Evolutionary conservation across 2,888 invertebrate genomes (phyloP).

Genomic region (Molorchus minor): DNA sequence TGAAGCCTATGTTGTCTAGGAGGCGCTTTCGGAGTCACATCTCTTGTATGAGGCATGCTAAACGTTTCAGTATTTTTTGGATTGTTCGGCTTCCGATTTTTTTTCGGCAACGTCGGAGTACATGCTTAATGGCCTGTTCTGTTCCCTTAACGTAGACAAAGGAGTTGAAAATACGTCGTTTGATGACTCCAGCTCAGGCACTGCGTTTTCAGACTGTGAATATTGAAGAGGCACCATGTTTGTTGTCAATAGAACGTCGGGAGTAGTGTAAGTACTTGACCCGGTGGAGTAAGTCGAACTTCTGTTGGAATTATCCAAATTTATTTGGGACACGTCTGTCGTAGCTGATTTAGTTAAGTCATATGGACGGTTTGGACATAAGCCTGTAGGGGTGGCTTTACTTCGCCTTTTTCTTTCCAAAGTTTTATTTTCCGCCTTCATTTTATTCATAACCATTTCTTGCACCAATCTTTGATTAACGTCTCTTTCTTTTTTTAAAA

Average conservation of each 20-base stretch:
- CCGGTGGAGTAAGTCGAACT: slow-evolving; percentile 38
- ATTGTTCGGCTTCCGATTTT: slow-evolving; percentile 29
- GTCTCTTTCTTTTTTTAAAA: slow-evolving; percentile 80
- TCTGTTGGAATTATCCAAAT: slow-evolving; percentile 37
- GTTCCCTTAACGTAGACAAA: slow-evolving; percentile 40
- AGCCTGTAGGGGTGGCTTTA: slow-evolving; percentile 60
- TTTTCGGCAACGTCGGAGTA: slow-evolving; percentile 46
- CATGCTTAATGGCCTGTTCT: slow-evolving; percentile 49
- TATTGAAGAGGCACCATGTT: slow-evolving; percentile 49
- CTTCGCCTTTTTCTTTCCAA: slow-evolving; percentile 69
- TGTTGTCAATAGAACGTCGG: slow-evolving; percentile 55
- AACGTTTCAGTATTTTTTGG: slow-evolving; percentile 58
- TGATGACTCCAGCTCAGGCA: slow-evolving; percentile 32
- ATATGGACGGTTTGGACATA: slow-evolving; percentile 49
- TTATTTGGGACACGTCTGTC: slow-evolving; percentile 45
- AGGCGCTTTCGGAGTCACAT: slow-evolving; percentile 66
- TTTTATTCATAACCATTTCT: slow-evolving; percentile 82
- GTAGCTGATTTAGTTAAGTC: slow-evolving; percentile 58
- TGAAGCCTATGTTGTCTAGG: slow-evolving; percentile 60
- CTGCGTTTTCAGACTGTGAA: slow-evolving; percentile 45
- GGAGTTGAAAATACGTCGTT: slow-evolving; percentile 39
- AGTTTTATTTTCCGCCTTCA: slow-evolving; percentile 73
- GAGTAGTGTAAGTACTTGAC: slow-evolving; percentile 50
- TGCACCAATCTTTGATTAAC: slow-evolving; percentile 86
- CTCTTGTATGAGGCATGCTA: slow-evolving; percentile 60